phyloP scores from a whole-genome alignment of 37 sponge, comb jelly and placozoan species.

The Halisarca cf. caerulea region DNA sequence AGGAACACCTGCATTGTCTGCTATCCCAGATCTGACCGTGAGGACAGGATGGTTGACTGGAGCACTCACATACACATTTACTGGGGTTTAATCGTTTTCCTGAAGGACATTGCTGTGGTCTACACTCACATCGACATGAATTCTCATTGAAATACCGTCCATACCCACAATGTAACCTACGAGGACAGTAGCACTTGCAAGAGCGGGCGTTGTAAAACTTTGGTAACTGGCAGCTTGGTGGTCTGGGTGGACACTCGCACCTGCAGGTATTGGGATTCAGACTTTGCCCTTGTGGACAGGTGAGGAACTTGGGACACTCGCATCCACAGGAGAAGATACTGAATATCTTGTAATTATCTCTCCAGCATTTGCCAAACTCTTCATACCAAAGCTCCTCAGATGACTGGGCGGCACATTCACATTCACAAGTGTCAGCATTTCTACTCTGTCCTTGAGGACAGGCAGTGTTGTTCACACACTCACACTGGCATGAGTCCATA shows the following conservation, averaged over 20 bases:
- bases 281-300: constrained; percentile 5
- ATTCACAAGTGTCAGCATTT: background rate
- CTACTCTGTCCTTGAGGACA: background rate
- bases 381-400: background rate
- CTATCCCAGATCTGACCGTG: background rate
- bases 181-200: background rate
- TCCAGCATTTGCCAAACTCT: background rate
- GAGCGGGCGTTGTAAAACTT: background rate
- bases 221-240: background rate
- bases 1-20: background rate
- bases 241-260: constrained; percentile 31
- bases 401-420: background rate
- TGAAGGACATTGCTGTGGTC: background rate
- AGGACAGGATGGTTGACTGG: background rate
- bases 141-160: background rate
- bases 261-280: constrained; percentile 33
- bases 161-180: background rate
- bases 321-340: constrained; percentile 37
- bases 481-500: background rate
- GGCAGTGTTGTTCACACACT: background rate
- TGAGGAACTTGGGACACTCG: constrained; percentile 21
- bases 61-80: background rate
- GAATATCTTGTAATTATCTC: background rate
- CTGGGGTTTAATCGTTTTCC: background rate
- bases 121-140: background rate